Evolutionary conservation across 2,113 vertebrate genomes (phyloP).

Genomic region (Romanogobio albipinnatus): DNA sequence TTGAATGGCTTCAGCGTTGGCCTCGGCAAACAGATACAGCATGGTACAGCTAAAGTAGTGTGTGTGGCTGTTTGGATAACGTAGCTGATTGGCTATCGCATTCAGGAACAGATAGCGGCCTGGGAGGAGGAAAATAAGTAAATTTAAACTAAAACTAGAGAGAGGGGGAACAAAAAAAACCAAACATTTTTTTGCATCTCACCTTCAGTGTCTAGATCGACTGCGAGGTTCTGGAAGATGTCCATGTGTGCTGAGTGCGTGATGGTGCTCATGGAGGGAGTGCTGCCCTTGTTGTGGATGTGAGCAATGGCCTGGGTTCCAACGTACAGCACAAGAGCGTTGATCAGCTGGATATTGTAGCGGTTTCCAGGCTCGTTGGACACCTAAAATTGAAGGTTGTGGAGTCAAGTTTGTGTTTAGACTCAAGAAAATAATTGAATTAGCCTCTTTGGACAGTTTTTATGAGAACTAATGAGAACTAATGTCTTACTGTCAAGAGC

Average conservation of each 20-base stretch:
- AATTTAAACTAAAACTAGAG: neutral
- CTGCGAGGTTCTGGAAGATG: slow-evolving; percentile 99
- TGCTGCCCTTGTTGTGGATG: slow-evolving; percentile 99
- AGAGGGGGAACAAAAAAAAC: neutral
- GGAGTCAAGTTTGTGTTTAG: no score
- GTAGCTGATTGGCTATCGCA: slow-evolving; percentile 97
- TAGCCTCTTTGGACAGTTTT: no score
- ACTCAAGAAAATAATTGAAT: no score
- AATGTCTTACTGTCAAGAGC: neutral
- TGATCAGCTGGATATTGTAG: slow-evolving; percentile 99
- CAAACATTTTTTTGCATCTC: slow-evolving; percentile 25
- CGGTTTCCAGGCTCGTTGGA: slow-evolving; percentile 98
- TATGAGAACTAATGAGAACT: no score
- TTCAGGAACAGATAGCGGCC: slow-evolving; percentile 98
- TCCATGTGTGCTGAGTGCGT: slow-evolving; percentile 99
- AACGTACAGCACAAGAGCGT: slow-evolving; percentile 96
- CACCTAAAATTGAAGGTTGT: slow-evolving; percentile 63
- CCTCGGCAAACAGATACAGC: slow-evolving; percentile 98
- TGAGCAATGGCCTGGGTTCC: slow-evolving; percentile 98
- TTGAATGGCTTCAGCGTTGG: slow-evolving; percentile 98
- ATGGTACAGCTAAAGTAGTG: slow-evolving; percentile 99
- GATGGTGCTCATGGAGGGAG: slow-evolving; percentile 99
- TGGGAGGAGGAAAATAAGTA: slow-evolving; percentile 59
- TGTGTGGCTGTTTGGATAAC: slow-evolving; percentile 98
- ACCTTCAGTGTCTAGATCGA: slow-evolving; percentile 99